Evolutionary conservation across 1,140 invertebrate species (phyloP).

Genomic region (Cydia splendana): DNA sequence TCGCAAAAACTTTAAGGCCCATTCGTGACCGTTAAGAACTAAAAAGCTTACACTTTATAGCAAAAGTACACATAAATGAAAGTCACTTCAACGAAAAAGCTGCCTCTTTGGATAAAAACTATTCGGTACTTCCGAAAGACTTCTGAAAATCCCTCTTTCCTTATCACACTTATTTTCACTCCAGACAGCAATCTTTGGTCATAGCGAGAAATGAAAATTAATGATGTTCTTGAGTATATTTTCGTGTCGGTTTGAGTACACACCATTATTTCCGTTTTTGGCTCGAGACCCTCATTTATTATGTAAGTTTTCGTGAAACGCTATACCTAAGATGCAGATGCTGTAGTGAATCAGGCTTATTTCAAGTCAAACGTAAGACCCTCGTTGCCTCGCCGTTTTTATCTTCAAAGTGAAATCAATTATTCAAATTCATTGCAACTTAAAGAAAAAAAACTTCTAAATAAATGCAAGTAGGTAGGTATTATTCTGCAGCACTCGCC

Average conservation of each 20-base stretch:
- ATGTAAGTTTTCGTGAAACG: constrained; percentile 64
- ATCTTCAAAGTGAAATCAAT: constrained; percentile 30
- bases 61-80: constrained; percentile 28
- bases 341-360: constrained; percentile 51
- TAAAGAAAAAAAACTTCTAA: background rate
- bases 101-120: constrained; percentile 40
- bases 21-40: constrained; percentile 27
- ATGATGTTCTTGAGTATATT: constrained; percentile 76
- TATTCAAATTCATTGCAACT: constrained; percentile 19
- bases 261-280: constrained; percentile 76
- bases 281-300: constrained; percentile 74
- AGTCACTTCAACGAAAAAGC: constrained; percentile 21
- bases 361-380: constrained; percentile 37
- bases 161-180: constrained; percentile 57
- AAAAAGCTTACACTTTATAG: constrained; percentile 21
- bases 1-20: constrained; percentile 14
- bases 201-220: constrained; percentile 77
- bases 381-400: constrained; percentile 7
- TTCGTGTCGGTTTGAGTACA: constrained; percentile 77
- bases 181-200: constrained; percentile 70
- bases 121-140: constrained; percentile 55
- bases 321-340: constrained; percentile 60
- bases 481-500: background rate
- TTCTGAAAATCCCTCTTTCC: constrained; percentile 52
- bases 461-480: background rate